A percentile compares a stretch with the other conserved stretches of the same genome.
phyloP scores from a whole-genome alignment of 1,140 invertebrate genomes.

The Drosophila nebulosa region DNA sequence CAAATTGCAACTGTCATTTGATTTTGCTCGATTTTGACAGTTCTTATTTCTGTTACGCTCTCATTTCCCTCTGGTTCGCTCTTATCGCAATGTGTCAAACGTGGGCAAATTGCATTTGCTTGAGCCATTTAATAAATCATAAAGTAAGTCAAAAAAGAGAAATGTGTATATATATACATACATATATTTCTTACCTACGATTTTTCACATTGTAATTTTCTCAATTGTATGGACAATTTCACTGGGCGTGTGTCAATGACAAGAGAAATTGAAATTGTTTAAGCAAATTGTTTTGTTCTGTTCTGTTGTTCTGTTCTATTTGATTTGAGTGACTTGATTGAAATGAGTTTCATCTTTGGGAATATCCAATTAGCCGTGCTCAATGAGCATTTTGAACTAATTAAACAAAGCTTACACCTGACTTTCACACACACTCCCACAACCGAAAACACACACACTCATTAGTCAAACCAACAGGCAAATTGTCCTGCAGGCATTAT shows the following conservation, averaged over 20 bases:
- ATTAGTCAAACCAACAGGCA: constrained; percentile 34
- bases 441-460: constrained; percentile 14
- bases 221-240: background rate
- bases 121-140: constrained; percentile 61
- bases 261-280: background rate
- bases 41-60: constrained; percentile 31
- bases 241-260: background rate
- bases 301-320: background rate
- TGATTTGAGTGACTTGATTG: background rate
- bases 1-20: constrained; percentile 71
- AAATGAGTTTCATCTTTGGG: background rate
- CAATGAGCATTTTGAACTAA: constrained; percentile 51
- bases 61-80: no score
- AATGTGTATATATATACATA: background rate
- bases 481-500: constrained; percentile 41
- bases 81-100: constrained; percentile 65
- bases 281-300: background rate
- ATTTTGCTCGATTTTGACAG: constrained; percentile 61
- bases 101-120: constrained; percentile 48
- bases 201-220: background rate
- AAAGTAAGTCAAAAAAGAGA: background rate
- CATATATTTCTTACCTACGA: background rate
- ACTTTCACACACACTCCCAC: constrained; percentile 41
- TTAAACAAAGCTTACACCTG: constrained; percentile 61
- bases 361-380: constrained; percentile 48